phyloP scores from a whole-genome alignment of 2,888 invertebrate species.

The Lithophane semibrunnea region DNA sequence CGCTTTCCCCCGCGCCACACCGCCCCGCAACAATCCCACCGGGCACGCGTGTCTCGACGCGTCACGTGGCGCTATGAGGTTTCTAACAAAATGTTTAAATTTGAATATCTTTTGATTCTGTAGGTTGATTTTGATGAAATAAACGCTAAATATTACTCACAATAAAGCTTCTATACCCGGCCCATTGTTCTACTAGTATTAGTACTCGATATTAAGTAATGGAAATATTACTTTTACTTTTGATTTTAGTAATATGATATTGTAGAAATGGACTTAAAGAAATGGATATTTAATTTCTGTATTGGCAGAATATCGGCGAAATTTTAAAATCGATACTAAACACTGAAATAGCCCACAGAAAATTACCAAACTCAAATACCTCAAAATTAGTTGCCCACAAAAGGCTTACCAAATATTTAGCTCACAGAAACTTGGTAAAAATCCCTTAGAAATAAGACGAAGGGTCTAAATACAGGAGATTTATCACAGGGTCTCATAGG shows the following conservation, averaged over 20 bases:
- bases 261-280: not conserved
- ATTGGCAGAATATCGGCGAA: not conserved
- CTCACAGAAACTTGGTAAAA: conserved; percentile 45
- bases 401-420: conserved; percentile 50
- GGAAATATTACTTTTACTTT: conserved; percentile 22
- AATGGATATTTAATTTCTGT: too few species aligned
- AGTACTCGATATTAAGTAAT: conserved; percentile 31
- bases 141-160: too few species aligned
- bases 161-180: too few species aligned
- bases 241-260: conserved; percentile 1
- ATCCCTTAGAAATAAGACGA: conserved; percentile 47
- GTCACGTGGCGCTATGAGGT: too few species aligned
- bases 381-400: conserved; percentile 37
- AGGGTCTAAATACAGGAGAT: conserved; percentile 47
- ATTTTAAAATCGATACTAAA: not conserved
- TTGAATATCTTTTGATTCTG: too few species aligned
- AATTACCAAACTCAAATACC: conserved; percentile 30
- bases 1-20: too few species aligned
- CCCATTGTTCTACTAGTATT: conserved; percentile 37
- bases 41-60: too few species aligned
- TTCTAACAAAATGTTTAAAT: too few species aligned
- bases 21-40: too few species aligned
- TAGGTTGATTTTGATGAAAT: too few species aligned
- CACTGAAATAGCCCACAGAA: not conserved
- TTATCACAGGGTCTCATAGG: conserved; percentile 48